Base-by-base conservation (phyloP, 2,888 invertebrate species). In the Augiades crinisus region DNA sequence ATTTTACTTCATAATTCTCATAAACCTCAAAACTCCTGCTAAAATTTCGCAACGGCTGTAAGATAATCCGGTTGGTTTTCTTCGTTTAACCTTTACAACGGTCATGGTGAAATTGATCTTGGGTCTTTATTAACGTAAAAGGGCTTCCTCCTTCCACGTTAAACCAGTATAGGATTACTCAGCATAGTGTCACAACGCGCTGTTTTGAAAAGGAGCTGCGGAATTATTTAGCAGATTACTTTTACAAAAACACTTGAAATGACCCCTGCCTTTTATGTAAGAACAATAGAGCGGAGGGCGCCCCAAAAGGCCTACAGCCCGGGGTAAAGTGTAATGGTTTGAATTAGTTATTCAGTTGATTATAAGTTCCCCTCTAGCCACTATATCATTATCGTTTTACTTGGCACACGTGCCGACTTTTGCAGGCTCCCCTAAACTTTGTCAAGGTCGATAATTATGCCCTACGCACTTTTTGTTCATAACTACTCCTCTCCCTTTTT, bases 281-380 rank as follows among this genome's bases (percentile, higher is more conserved):
- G 60, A 59, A 61, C 60, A 60, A 67, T 63, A 69, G 72, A 64
- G 67, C 63, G 70, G 69, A 69, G 81, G 80, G 81, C 67, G 74
- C 67, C 72, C 77, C 78, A 77, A 84, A 83, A 81, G 81, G 74
- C 74, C 79, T 70, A 72, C 78, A 78, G 77, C 68, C 64, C 56
- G 64, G 65, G 77, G 70, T 75, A 79, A 81, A 79, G 78, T 77
- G 82, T 81, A 82, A 77, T 82, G 80, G 78, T 79, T 83, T 81
- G 82, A 87, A 89, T 89, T 88, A 87, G 89, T 87, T 79, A 88
- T 89, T 83, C 83, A 82, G 84, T 85, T 84, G 82, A 81, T 81
- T 81, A 81, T 77, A 68, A 74, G 74, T 44, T 78, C 87, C 85
- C 86, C 86, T 80, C 67, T 65, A 76, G 81, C 81, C 75, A 86